These are phyloP conservation scores for Neodiprion fabricii DNA, from an alignment of 1,140 invertebrate genomes.

Conservation along the genomic window DNA sequence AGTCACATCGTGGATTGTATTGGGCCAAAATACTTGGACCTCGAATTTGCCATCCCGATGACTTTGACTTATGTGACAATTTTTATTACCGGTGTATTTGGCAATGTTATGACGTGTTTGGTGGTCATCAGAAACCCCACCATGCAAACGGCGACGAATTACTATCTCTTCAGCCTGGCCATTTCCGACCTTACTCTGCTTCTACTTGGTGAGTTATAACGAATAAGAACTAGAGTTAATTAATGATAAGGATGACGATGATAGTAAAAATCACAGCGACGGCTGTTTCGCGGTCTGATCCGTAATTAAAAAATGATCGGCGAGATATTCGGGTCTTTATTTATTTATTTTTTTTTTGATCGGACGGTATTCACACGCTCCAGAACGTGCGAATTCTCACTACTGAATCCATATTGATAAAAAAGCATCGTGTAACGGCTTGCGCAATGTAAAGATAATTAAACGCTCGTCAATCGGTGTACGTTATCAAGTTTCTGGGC, in stretches of 20 bases:
- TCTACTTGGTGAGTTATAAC: constrained; percentile 70
- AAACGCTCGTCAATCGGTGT: too few species aligned
- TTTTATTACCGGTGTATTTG: constrained; percentile 81
- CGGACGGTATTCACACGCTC: not conserved
- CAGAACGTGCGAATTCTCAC: not conserved
- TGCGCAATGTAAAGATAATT: too few species aligned
- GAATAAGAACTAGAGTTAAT: constrained; percentile 3
- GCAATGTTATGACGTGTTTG: constrained; percentile 87
- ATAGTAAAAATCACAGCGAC: not conserved
- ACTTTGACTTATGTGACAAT: constrained; percentile 80
- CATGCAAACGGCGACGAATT: constrained; percentile 89
- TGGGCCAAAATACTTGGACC: too few species aligned
- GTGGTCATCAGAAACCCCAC: constrained; percentile 84
- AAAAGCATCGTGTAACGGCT: too few species aligned
- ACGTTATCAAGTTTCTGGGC: too few species aligned
- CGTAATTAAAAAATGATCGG: too few species aligned
- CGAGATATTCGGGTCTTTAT: not conserved
- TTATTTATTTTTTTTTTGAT: not conserved
- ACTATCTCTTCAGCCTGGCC: constrained; percentile 85
- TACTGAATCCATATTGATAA: not conserved
- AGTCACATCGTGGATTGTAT: too few species aligned
- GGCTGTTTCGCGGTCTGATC: too few species aligned
- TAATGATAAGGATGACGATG: not conserved
- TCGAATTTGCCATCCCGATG: constrained; percentile 59
- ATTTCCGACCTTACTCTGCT: constrained; percentile 78